Percentiles rank a stretch among this genome's conserved stretches.
Evolutionary conservation across 2,888 invertebrate species (phyloP).

Genomic region (Parascotia fuliginaria): DNA sequence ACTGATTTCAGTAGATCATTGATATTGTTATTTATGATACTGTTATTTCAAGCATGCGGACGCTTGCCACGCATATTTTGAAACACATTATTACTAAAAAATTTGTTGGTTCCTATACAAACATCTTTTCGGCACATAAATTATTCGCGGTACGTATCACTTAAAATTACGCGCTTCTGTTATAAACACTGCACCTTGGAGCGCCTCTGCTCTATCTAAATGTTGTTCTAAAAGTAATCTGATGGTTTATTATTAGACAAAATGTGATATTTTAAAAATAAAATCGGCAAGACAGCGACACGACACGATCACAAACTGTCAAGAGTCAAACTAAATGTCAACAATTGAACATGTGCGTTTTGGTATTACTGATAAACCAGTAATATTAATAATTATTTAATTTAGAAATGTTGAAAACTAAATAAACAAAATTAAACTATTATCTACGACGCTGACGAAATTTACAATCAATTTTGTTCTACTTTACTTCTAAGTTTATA

Average conservation of each 20-base stretch:
- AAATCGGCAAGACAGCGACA: slow-evolving; percentile 50
- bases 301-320: slow-evolving; percentile 40
- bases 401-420: no score
- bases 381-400: no score
- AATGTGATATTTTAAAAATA: slow-evolving; percentile 75
- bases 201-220: slow-evolving; percentile 62
- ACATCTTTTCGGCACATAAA: slow-evolving; percentile 51
- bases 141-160: slow-evolving; percentile 52
- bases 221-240: slow-evolving; percentile 70
- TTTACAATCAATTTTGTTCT: no score
- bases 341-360: slow-evolving; percentile 4
- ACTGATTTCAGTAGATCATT: slow-evolving; percentile 45
- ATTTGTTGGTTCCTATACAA: slow-evolving; percentile 46
- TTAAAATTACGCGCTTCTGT: slow-evolving; percentile 50
- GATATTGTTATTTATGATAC: slow-evolving; percentile 41
- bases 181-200: slow-evolving; percentile 66
- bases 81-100: slow-evolving; percentile 42
- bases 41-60: slow-evolving; percentile 26
- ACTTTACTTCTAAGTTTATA: no score
- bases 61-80: slow-evolving; percentile 25
- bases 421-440: no score
- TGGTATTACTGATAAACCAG: no score
- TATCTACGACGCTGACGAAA: no score
- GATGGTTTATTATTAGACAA: slow-evolving; percentile 76
- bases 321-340: slow-evolving; percentile 35